A percentile compares a stretch with the other conserved stretches of the same genome.
Evolutionary conservation across 2,113 vertebrate species (phyloP).

Genomic region (Pogonocichla stellata): DNA sequence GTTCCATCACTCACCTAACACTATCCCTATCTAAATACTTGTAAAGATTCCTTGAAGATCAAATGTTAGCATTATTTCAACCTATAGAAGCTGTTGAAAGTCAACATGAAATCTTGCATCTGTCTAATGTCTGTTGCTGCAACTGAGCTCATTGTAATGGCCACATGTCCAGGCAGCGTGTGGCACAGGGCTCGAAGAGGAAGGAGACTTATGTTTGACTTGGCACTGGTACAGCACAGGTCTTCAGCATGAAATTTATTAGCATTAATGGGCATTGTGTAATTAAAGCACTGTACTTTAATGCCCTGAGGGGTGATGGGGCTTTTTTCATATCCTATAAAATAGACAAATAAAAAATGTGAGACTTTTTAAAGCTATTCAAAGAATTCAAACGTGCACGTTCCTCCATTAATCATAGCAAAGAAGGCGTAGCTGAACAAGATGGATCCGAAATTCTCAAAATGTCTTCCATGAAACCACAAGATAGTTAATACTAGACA

Average conservation of each 20-base stretch:
- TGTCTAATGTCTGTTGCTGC: not conserved
- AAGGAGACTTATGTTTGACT: not conserved
- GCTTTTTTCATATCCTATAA: not conserved
- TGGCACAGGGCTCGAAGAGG: not conserved
- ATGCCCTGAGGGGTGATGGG: not conserved
- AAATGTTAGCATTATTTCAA: not conserved
- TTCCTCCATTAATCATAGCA: not conserved
- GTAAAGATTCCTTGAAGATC: not conserved
- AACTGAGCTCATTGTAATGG: not conserved
- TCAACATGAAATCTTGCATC: not conserved
- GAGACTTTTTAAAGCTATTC: not conserved
- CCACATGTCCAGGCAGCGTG: not conserved
- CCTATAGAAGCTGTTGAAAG: not conserved
- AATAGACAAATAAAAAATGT: not conserved
- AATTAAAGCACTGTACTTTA: constrained; percentile 32
- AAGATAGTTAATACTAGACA: not conserved
- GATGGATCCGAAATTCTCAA: not conserved
- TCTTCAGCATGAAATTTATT: constrained; percentile 33
- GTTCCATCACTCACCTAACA: not conserved
- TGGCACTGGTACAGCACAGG: not conserved
- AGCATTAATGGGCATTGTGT: not conserved
- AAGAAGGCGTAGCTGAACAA: not conserved
- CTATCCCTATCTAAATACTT: not conserved
- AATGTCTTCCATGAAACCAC: not conserved
- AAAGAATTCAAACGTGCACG: not conserved